Evolutionary conservation across 2,888 invertebrate species (phyloP), one percentile per base, ranked within the genome.

Genomic region (Uloborus plumipes): DNA sequence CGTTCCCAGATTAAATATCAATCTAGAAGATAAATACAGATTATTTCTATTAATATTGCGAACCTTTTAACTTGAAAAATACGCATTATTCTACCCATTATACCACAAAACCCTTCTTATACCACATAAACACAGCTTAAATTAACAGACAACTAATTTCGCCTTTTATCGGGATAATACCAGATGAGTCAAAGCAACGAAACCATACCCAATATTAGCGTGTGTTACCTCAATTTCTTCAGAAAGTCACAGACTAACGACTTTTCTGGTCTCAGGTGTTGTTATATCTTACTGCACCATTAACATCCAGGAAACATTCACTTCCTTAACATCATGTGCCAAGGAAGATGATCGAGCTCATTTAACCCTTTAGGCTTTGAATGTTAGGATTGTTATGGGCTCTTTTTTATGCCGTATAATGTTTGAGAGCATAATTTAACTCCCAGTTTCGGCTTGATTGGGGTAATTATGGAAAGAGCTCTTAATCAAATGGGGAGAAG

Each of bases 261-360:
- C 58, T 71, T 31, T 55, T 14, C 22, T 20, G 71, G 70, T 71
- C 70, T 78, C 77, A 78, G 77, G 77, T 78, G 77, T 71, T 58
- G 64, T 70, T 47, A 65, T 55, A 55, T 53, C 62, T 71, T 58
- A 62, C 64, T 55, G 55, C 15, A 51, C 71, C 69, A 70, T 74
- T 69, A 69, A 76, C 76, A 53, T 61, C 59, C 66, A 47, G 49
- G 61, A 67, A 75, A 75, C 59, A 62, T 39, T 69, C 69, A 61
- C 69, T 50, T 26, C n/a, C 62, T 55, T 67, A 75, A 66, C 67
- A 62, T 69, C 67, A 18, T 53, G 31, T 31, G 49, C 26, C 20
- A n/a, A 39, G 16, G 70, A 70, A 59, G 70, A 65, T 58, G 74
- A 74, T 74, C 66, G 31, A 67, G 67, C 51, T 64, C 53, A 78